Base-by-base conservation (phyloP, 2,888 invertebrate genomes). In the Tanypteryx hageni region DNA sequence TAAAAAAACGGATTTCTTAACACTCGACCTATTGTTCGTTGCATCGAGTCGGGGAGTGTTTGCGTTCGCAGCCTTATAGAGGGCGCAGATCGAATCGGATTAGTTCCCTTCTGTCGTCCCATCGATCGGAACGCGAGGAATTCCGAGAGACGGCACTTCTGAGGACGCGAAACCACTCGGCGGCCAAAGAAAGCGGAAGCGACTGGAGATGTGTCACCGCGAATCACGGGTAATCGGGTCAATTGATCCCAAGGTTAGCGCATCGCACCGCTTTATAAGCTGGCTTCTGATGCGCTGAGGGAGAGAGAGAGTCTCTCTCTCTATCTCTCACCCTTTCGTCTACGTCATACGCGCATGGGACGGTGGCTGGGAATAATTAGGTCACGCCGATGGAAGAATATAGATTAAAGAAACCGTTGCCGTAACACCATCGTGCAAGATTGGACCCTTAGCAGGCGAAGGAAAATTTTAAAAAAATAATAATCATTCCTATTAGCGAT, bases 221-320 rank as follows among this genome's bases (percentile, higher is more conserved):
- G 56, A 64, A 44, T 89, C 64, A 61, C 44, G n/a, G 44, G 61
- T 89, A 89, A 89, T 89, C 64, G 89, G 89, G 89, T 89, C 89
- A 89, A 89, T 89, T 89, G 89, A 89, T 44, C 44, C 89, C 89
- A 89, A 89, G 89, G 89, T 68, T 89, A 89, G 89, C 64, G 89
- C 89, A 89, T 89, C 89, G n/a, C 86, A 31, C 59, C 31, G 44
- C 61, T 8, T 31, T 61, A 86, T 86, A 22, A 61, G 44, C 31
- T 57, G 83, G 89, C 31, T n/a, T n/a, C n/a, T n/a, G n/a, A n/a
- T 64, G 31, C 68, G 44, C 64, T n/a, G 18, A 61, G 89, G 76
- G 31, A 64, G 13, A 44, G 64, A 44, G 44, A 3, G n/a, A 1
- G 44, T 44, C 64, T 10, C 59, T 61, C 27, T 31, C 89, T 89